Evolutionary conservation across 2,113 vertebrate species (phyloP), one percentile per base, ranked within the genome.

Genomic region (Ammospiza caudacuta): DNA sequence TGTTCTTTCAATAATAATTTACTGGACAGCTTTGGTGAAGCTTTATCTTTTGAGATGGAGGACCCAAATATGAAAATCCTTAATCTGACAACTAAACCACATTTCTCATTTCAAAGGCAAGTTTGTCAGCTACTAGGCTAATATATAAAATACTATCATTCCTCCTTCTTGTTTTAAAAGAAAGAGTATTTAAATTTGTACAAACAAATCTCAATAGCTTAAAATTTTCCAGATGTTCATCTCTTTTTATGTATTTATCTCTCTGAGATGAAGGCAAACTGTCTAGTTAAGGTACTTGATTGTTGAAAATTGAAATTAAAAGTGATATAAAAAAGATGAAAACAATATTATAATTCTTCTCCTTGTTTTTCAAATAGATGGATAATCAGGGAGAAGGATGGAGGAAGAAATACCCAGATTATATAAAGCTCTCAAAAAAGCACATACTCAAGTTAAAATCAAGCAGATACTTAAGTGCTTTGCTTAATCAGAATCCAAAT

Each of bases 401-500:
- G 7, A 87, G 12, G 20, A 73, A 80, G 31, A 92, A 63, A 17
- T n/a, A 89, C 7, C 1, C 9, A 81, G 13, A 75, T 68, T 15
- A 57, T 11, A 57, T 18, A 51, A 51, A 51, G 7, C 8, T 79
- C 33, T 75, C 62, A 64, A 78, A 67, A 67, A 91, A 72, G 19
- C 37, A 87, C 13, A 67, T 52, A 13, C 24, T 90, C 39, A 79
- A 46, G 52, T 59, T 67, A 92, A 90, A 94, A 77, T 80, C n/a
- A 78, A 75, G 22, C 35, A 86, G 22, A 55, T 37, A 46, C 9
- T 67, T 74, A 59, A 85, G 68, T 54, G 33, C 1, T 95, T 78
- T 90, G 12, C 22, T 86, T 81, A 92, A 83, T 94, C 55, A 88
- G 72, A 90, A 80, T 59, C 35, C 19, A 92, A 69, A 88, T 83